Conservation (phyloP, 2,113 vertebrate genomes). For the Chaetura pelagica region DNA sequence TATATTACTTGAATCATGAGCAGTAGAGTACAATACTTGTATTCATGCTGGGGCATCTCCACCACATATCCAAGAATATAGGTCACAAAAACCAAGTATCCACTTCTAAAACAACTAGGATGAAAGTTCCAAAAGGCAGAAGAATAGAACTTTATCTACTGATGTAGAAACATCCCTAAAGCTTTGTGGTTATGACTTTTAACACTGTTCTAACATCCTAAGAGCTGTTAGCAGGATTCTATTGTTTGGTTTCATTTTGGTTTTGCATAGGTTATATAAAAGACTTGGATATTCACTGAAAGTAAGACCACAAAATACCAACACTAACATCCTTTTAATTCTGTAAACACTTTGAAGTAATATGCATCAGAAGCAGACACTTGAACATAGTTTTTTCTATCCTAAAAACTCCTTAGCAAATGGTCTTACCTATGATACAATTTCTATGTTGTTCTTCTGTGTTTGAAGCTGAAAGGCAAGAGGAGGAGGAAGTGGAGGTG, state of each 20-base stretch:
- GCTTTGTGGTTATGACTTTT: neutral
- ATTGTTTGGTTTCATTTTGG: neutral
- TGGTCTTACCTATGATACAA: neutral
- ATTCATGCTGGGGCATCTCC: neutral
- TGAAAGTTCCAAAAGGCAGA: neutral
- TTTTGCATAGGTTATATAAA: neutral
- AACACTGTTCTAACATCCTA: neutral
- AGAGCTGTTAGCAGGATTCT: neutral
- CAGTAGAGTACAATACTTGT: neutral
- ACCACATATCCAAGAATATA: fast-evolving
- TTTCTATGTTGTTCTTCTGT: neutral
- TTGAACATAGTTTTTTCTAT: neutral
- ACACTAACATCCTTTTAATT: neutral
- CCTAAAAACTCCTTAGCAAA: neutral
- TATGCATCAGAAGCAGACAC: neutral
- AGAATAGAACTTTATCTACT: neutral
- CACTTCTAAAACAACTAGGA: neutral
- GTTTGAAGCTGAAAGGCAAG: neutral
- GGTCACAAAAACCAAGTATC: neutral
- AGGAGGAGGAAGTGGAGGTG: neutral
- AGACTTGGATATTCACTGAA: neutral
- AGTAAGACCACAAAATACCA: neutral
- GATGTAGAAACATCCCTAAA: neutral
- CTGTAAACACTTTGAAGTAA: neutral
- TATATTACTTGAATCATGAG: neutral